A percentile compares a stretch with the other conserved stretches of the same genome.
Conservation (phyloP, 2,797 vertebrate species). For the Danio jaintianensis region DNA sequence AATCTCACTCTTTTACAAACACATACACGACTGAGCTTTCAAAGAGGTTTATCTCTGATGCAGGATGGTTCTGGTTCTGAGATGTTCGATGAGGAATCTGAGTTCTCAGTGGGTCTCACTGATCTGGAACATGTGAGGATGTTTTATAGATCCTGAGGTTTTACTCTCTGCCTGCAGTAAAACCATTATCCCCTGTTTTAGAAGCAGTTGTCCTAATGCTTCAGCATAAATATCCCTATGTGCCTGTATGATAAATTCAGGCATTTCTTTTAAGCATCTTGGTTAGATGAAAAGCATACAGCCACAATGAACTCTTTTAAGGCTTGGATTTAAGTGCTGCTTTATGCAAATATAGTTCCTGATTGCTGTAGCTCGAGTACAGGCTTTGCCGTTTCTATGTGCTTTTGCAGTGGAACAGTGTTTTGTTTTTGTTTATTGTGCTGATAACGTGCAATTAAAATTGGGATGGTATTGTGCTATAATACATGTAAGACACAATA, state of each 20-base stretch:
- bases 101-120: conserved; percentile 55
- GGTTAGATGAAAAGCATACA: neutral
- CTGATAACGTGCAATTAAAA: neutral
- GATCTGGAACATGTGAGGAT: conserved; percentile 73
- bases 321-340: neutral
- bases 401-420: conserved; percentile 5
- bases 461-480: neutral
- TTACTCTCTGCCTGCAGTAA: conserved; percentile 48
- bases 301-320: neutral
- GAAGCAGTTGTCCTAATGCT: conserved; percentile 16
- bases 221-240: conserved; percentile 1
- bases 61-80: conserved; percentile 72
- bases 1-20: neutral
- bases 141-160: conserved; percentile 27
- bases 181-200: conserved; percentile 36
- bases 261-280: conserved; percentile 10
- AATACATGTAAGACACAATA: too few relatives aligned
- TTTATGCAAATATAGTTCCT: neutral
- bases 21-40: neutral
- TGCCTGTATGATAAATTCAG: neutral
- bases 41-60: conserved; percentile 65
- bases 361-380: neutral
- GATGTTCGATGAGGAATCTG: conserved; percentile 69
- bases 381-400: neutral
- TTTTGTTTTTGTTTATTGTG: neutral